These are phyloP conservation scores for Sesia bembeciformis DNA, from an alignment of 2,888 invertebrate genomes.

Conservation along the genomic window DNA sequence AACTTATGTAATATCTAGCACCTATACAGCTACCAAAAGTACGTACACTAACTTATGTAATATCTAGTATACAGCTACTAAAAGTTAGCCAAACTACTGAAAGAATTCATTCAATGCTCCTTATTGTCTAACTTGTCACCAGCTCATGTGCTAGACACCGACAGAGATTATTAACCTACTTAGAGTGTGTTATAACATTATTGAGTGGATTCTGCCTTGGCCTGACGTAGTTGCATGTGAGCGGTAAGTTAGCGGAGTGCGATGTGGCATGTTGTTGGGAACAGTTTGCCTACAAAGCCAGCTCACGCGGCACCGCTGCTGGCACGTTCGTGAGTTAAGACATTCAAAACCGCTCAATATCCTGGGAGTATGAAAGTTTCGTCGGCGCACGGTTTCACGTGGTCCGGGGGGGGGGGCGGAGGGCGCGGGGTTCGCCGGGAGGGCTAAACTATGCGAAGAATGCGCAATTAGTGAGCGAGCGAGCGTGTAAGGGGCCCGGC, in stretches of 20 bases:
- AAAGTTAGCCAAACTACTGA: too few relatives aligned
- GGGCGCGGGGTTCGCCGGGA: slow-evolving; percentile 75
- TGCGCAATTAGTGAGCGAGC: slow-evolving; percentile 95
- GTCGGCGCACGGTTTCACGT: slow-evolving; percentile 72
- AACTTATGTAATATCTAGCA: too few relatives aligned
- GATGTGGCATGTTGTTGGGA: slow-evolving; percentile 44
- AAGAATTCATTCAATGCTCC: too few relatives aligned
- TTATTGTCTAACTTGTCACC: too few relatives aligned
- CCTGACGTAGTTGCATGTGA: slow-evolving; percentile 3
- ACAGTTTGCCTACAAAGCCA: slow-evolving; percentile 60
- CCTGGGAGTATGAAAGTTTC: slow-evolving; percentile 72
- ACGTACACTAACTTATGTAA: too few relatives aligned
- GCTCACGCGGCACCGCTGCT: slow-evolving; percentile 39
- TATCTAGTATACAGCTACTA: too few relatives aligned
- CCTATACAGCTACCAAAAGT: too few relatives aligned
- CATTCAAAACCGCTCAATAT: slow-evolving; percentile 76
- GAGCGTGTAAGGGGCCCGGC: slow-evolving; percentile 78
- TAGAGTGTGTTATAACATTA: neutral
- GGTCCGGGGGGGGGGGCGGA: slow-evolving; percentile 65
- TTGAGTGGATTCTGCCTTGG: neutral
- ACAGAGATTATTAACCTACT: neutral
- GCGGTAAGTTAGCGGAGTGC: slow-evolving; percentile 16
- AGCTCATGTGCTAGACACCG: too few relatives aligned
- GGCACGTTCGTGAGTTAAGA: slow-evolving; percentile 72
- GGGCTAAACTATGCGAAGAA: slow-evolving; percentile 96